Conservation (phyloP, 2,113 vertebrate genomes). For the Notechis scutatus region DNA sequence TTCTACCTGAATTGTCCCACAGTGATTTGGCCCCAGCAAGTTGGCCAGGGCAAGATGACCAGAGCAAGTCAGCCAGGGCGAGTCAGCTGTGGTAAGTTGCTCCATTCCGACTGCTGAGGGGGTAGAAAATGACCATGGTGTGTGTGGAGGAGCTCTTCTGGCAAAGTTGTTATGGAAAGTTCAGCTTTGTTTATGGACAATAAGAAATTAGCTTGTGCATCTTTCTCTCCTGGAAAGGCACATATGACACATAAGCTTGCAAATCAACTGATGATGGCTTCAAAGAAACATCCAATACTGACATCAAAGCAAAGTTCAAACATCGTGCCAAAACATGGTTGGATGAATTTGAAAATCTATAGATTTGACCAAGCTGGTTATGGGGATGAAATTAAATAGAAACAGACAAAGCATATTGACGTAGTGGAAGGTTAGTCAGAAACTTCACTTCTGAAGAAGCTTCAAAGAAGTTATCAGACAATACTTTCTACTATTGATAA, state of each 20-base stretch:
- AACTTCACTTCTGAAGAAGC: too few relatives aligned
- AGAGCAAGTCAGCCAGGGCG: too few relatives aligned
- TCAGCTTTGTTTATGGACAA: slow-evolving; percentile 13
- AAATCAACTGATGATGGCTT: slow-evolving; percentile 56
- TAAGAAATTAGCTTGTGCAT: not conserved
- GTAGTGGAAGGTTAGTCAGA: slow-evolving; percentile 55
- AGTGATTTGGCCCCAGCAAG: too few relatives aligned
- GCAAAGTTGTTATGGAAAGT: not conserved
- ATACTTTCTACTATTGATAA: too few relatives aligned
- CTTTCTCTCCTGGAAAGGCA: not conserved
- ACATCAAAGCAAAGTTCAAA: slow-evolving; percentile 77
- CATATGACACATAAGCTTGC: slow-evolving; percentile 28
- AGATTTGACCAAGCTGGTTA: slow-evolving; percentile 91
- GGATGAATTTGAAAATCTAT: slow-evolving; percentile 84
- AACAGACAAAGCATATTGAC: slow-evolving; percentile 81
- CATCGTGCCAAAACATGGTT: slow-evolving; percentile 80
- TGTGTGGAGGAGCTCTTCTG: too few relatives aligned
- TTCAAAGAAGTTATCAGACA: too few relatives aligned
- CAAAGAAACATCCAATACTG: slow-evolving; percentile 54
- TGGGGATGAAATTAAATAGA: slow-evolving; percentile 87
- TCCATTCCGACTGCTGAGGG: too few relatives aligned
- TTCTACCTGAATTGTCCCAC: too few relatives aligned
- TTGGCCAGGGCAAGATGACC: too few relatives aligned
- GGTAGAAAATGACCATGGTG: too few relatives aligned
- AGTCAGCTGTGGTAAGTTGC: too few relatives aligned